Evolutionary conservation across 2,113 vertebrate species (phyloP).

Genomic region (Pachycephala philippinensis): DNA sequence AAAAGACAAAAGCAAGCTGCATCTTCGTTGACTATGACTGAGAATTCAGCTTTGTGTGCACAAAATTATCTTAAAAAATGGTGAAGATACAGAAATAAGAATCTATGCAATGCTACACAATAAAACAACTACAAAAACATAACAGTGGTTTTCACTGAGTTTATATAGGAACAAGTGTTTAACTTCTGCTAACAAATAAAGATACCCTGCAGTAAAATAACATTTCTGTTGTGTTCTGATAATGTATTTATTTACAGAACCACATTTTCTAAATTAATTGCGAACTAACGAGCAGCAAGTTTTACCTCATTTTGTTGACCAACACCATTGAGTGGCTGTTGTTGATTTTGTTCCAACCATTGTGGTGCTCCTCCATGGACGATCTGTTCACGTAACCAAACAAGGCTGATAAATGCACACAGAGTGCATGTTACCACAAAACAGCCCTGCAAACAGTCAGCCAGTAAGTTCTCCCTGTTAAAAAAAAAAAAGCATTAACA

Average conservation of each 20-base stretch:
- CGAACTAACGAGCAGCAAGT: neutral
- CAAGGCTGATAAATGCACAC: conserved; percentile 97
- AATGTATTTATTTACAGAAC: neutral
- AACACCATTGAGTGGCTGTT: conserved; percentile 81
- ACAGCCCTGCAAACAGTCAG: conserved; percentile 95
- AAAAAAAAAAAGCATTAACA: neutral
- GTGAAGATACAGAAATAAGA: neutral
- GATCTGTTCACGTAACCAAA: conserved; percentile 96
- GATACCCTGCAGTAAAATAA: neutral
- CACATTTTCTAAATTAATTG: neutral
- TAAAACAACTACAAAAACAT: neutral
- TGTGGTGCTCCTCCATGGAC: conserved; percentile 92
- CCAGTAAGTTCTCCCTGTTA: conserved; percentile 90
- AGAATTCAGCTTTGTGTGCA: neutral
- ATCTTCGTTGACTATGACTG: neutral
- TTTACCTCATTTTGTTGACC: conserved; percentile 87
- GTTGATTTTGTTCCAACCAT: conserved; percentile 91
- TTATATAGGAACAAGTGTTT: neutral
- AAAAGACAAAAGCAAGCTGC: neutral
- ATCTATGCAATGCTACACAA: neutral
- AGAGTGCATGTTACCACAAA: conserved; percentile 96
- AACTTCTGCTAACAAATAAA: neutral
- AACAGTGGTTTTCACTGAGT: neutral
- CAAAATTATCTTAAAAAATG: neutral
- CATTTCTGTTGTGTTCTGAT: neutral